Evolutionary conservation across 1,140 invertebrate genomes (phyloP), one percentile per base, ranked within the genome.

Genomic region (Doryteuthis pealeii): DNA sequence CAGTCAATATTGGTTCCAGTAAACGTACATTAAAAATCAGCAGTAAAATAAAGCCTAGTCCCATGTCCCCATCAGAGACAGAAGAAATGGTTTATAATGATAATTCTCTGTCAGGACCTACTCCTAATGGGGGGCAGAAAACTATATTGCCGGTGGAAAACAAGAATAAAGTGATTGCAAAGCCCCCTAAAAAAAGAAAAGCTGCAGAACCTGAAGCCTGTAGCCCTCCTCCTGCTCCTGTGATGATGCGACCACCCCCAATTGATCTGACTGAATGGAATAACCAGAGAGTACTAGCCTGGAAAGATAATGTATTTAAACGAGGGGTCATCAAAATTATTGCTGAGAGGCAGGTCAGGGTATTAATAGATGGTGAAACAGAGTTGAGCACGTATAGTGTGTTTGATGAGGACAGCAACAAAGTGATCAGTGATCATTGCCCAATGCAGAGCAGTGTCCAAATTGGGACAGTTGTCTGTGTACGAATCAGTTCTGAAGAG

Each of bases 381-480:
- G 91, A 92, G 76, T 82, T 91, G 28, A 89, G 92, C 70, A 90
- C 91, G 62, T 89, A 88, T 88, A 90, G 78, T 79, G 89, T 89
- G 75, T 91, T 96, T 80, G 92, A 92, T 81, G 89, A 90, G 78
- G 92, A 93, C 79, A 93, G 93, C 84, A 94, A 91, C 22, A 94
- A 96, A 87, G 92, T 99, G 80, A 96, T 99, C 80, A 92, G 94
- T 86, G 96, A 98, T 88, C 94, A 96, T 78, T 94, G 94, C 87
- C 96, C 96, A 43, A 92, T 93, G 79, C 90, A 93, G 72, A 92
- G 91, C 68, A 93, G 95, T 84, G 90, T 95, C 76, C 90, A 82
- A 84, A 87, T 91, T 71, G 92, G 93, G 33, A 90, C 91, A 35
- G 89, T 90, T 73, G 90, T 91, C 84, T 87, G 91, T 86, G 90